These are phyloP conservation scores for Hylaea fasciaria DNA, from an alignment of 2,888 invertebrate genomes.

Conservation along the genomic window DNA sequence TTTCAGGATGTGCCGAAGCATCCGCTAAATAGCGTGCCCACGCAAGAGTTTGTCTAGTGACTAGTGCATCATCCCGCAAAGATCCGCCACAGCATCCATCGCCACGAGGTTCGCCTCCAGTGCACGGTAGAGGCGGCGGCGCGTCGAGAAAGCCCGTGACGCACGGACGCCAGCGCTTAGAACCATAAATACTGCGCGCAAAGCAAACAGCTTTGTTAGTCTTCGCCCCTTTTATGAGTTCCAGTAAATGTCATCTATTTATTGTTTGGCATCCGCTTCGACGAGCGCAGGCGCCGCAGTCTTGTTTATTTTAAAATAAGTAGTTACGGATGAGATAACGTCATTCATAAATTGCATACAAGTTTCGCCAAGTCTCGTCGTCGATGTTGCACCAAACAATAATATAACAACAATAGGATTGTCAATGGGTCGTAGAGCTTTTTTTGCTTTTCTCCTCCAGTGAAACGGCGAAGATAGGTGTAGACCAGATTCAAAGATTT, in stretches of 20 bases:
- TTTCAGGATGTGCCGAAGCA: constrained; percentile 13
- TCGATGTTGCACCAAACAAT: neutral
- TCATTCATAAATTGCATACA: constrained; percentile 29
- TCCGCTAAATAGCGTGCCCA: constrained; percentile 13
- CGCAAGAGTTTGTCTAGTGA: too few relatives aligned
- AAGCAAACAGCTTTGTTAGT: constrained; percentile 30
- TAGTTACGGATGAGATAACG: constrained; percentile 26
- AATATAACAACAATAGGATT: neutral
- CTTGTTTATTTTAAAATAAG: constrained; percentile 21
- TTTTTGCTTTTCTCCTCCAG: neutral
- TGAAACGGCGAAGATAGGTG: too few relatives aligned
- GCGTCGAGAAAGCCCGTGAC: constrained; percentile 25
- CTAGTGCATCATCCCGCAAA: constrained; percentile 4
- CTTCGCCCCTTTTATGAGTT: constrained; percentile 32
- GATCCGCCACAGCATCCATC: neutral
- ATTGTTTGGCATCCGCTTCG: constrained; percentile 34
- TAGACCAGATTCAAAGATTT: too few relatives aligned
- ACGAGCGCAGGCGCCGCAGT: constrained; percentile 4
- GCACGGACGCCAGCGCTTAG: constrained; percentile 39
- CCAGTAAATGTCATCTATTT: constrained; percentile 34
- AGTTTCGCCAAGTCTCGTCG: neutral
- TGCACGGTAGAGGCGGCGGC: constrained; percentile 22
- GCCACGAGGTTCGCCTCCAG: neutral
- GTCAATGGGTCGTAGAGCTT: constrained; percentile 1
- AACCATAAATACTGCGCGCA: constrained; percentile 18